Evolutionary conservation across 1,140 invertebrate species (phyloP), one percentile per base, ranked within the genome.

Genomic region (Scaptomyza graminum): DNA sequence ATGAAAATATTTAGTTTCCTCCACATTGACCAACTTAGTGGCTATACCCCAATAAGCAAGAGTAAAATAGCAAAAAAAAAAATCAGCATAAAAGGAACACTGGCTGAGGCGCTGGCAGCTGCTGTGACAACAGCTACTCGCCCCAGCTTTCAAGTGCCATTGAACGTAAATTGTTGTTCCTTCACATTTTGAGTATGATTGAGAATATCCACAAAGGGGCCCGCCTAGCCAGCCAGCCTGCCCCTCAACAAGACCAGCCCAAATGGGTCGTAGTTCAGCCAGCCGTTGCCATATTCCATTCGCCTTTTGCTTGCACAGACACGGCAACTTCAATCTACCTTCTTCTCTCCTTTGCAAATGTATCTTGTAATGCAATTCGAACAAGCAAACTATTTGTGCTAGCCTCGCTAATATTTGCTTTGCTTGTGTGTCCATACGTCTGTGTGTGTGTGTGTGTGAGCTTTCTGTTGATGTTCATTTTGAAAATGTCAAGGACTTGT

Each of bases 161-260:
- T 90, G 87, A 90, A 79, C 81, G 76, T 82, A 90, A 90, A 90
- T 90, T 90, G 87, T 90, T 90, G 87, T 90, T 90, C 74, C 82
- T 88, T 76, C 79, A 87, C 78, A 87, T 88, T 87, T 90, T 79
- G 87, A 90, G 87, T 85, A 90, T 90, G 78, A 90, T 90, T 90
- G 87, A 90, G 90, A 85, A 85, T 87, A 87, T 85, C 82, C 76
- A 87, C 82, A 87, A 85, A 57, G 67, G 67, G 74, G 9, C 68
- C 5, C 7, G 43, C 12, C 37, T 1, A 41, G 12, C 12, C 37
- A 41, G 37, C 34, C 8, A 41, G 12, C 12, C 37, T n/a, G 37
- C 34, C 8, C 3, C 7, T 1, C 34, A 37, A 5, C 37, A 12
- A 39, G 37, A 3, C 39, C 12, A 39, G 22, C 4, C 31, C 39